A percentile compares a stretch with the other conserved stretches of the same genome.
Evolutionary conservation across 2,113 vertebrate genomes (phyloP).

Genomic region (Amphilophus citrinellus): DNA sequence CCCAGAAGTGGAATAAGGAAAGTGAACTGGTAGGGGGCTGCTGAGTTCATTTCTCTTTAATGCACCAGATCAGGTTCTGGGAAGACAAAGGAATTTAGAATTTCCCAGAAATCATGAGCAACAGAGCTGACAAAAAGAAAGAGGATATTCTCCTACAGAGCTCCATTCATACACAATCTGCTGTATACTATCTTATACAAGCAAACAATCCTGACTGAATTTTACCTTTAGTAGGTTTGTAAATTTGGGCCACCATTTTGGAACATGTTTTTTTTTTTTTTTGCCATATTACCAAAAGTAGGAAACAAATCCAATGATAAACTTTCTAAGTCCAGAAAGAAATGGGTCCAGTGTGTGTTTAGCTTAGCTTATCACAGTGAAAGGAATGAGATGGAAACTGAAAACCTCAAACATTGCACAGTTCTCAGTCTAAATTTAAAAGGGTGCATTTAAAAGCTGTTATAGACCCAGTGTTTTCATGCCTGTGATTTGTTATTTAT

Average conservation of each 20-base stretch:
- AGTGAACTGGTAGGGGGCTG: neutral
- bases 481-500: too few relatives aligned
- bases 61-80: constrained; percentile 33
- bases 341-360: neutral
- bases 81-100: constrained; percentile 32
- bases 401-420: too few relatives aligned
- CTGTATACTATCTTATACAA: neutral
- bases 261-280: neutral
- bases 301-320: neutral
- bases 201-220: neutral
- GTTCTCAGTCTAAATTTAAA: too few relatives aligned
- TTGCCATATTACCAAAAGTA: neutral
- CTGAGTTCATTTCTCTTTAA: constrained; percentile 32
- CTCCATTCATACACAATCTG: too few relatives aligned
- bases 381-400: too few relatives aligned
- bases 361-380: too few relatives aligned
- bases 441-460: too few relatives aligned
- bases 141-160: neutral
- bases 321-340: neutral
- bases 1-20: constrained; percentile 24
- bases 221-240: neutral
- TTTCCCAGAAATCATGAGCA: constrained; percentile 45
- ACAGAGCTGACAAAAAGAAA: neutral
- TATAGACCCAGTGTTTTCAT: too few relatives aligned
- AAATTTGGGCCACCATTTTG: too few relatives aligned